Percentiles rank a stretch among this genome's conserved stretches.
phyloP scores from a whole-genome alignment of 2,113 vertebrate species.

The Engystomops pustulosus region DNA sequence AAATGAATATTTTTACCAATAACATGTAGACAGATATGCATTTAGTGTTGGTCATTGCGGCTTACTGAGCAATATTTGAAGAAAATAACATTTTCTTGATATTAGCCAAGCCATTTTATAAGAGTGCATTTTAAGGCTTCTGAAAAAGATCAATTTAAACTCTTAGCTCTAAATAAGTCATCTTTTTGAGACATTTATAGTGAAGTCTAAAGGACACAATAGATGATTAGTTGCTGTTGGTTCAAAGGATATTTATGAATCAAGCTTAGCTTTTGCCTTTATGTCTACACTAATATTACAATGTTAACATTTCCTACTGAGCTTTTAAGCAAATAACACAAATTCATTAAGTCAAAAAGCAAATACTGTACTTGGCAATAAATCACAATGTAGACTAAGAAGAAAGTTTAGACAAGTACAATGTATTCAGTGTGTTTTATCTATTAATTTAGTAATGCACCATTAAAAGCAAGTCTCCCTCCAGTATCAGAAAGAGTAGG shows the following conservation, averaged over 20 bases:
- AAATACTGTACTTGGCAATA: conserved; percentile 58
- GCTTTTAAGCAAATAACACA: conserved; percentile 61
- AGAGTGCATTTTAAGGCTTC: conserved; percentile 50
- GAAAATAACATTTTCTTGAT: conserved; percentile 20
- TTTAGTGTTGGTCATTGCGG: no score
- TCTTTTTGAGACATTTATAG: conserved; percentile 60
- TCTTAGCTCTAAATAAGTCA: conserved; percentile 56
- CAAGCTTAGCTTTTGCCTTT: conserved; percentile 59
- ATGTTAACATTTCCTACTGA: conserved; percentile 58
- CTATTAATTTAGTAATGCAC: conserved; percentile 59
- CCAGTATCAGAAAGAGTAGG: conserved; percentile 31
- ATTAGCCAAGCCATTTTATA: conserved; percentile 50
- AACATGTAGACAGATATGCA: not conserved
- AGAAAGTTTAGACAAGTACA: conserved; percentile 49
- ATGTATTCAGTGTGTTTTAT: conserved; percentile 49
- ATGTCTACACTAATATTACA: conserved; percentile 59
- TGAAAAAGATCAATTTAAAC: conserved; percentile 44
- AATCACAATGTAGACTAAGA: conserved; percentile 55
- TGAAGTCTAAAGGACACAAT: conserved; percentile 59
- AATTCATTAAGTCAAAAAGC: conserved; percentile 59
- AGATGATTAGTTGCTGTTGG: conserved; percentile 58
- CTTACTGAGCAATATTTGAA: conserved; percentile 44
- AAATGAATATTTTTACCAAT: not conserved
- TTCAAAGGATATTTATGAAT: conserved; percentile 61
- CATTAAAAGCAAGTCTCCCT: conserved; percentile 44